A percentile compares a stretch with the other conserved stretches of the same genome.
phyloP scores from a whole-genome alignment of 2,797 vertebrate genomes.

The Notolepis coatsorum region DNA sequence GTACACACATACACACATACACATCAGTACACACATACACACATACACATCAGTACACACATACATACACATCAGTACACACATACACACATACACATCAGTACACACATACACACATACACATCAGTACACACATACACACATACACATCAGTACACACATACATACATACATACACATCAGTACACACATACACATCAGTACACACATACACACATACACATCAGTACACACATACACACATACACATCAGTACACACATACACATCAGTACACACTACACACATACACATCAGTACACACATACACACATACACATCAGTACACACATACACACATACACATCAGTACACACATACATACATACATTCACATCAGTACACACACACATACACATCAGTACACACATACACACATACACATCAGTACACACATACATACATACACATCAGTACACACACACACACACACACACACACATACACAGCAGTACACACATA shows the following conservation, averaged over 20 bases:
- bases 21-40: no score
- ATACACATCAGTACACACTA: no score
- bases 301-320: no score
- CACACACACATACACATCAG: neutral
- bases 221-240: neutral
- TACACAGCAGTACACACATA: no score
- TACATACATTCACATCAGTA: neutral
- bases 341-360: neutral
- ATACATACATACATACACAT: no score
- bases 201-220: no score
- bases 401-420: neutral
- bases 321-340: neutral
- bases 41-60: neutral
- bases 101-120: neutral
- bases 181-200: neutral
- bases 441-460: neutral
- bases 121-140: neutral
- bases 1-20: no score
- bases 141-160: neutral
- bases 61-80: no score
- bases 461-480: no score
- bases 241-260: no score
- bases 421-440: neutral
- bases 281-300: no score
- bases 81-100: neutral